Conservation (phyloP, 2,888 invertebrate species). For the Lissocephala sabroskyi region DNA sequence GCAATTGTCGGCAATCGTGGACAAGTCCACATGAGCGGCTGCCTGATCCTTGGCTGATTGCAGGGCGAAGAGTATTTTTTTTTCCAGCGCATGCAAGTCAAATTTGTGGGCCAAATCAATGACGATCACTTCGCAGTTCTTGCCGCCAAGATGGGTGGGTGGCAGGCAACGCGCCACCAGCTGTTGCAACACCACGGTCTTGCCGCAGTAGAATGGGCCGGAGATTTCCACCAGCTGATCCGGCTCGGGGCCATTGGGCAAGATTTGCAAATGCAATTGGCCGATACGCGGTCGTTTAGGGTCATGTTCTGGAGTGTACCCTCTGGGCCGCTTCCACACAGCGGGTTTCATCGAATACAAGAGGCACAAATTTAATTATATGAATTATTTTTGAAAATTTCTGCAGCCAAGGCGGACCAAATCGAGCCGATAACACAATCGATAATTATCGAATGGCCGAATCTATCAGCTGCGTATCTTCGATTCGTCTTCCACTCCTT, state of each 20-base stretch:
- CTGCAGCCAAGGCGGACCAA: too few species aligned
- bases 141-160: slow-evolving; percentile 69
- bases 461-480: too few species aligned
- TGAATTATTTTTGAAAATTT: too few species aligned
- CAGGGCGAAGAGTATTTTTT: slow-evolving; percentile 48
- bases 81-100: slow-evolving; percentile 54
- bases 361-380: too few species aligned
- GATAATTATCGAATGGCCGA: too few species aligned
- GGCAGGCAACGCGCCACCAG: slow-evolving; percentile 73
- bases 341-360: not conserved
- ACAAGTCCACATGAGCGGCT: slow-evolving; percentile 19
- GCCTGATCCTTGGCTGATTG: not conserved
- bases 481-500: too few species aligned
- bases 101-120: slow-evolving; percentile 75
- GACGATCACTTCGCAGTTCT: slow-evolving; percentile 71
- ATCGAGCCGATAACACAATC: too few species aligned
- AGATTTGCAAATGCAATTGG: slow-evolving; percentile 23
- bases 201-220: slow-evolving; percentile 73
- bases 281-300: slow-evolving; percentile 20
- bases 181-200: slow-evolving; percentile 73
- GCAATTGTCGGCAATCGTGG: slow-evolving; percentile 21
- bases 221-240: slow-evolving; percentile 73
- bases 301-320: slow-evolving; percentile 17
- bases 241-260: slow-evolving; percentile 60
- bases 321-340: too few species aligned